These are phyloP conservation scores for Drosophila tristis DNA, from an alignment of 1,140 invertebrate species.

Conservation along the genomic window DNA sequence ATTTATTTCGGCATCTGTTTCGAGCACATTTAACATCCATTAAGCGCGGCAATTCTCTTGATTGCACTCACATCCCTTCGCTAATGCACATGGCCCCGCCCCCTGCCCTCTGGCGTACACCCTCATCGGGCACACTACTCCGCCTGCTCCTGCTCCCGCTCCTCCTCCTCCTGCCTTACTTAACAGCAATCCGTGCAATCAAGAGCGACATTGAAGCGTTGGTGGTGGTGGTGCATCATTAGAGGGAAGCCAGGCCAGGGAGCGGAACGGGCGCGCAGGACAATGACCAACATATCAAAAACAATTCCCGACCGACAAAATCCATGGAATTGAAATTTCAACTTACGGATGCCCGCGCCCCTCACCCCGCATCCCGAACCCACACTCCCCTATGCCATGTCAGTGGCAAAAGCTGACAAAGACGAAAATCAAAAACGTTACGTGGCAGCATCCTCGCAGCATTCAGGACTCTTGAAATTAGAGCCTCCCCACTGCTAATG, in stretches of 20 bases:
- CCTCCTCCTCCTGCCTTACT: constrained; percentile 7
- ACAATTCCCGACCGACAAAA: constrained; percentile 69
- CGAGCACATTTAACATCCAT: constrained; percentile 81
- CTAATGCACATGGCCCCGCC: constrained; percentile 19
- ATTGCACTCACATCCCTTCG: constrained; percentile 65
- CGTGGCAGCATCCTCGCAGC: constrained; percentile 62
- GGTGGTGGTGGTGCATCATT: too few species aligned
- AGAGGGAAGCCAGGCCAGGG: too few species aligned
- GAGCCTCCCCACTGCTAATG: constrained; percentile 80
- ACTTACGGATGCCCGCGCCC: constrained; percentile 49
- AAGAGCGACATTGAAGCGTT: constrained; percentile 33
- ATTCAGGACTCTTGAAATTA: constrained; percentile 71
- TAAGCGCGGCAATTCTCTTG: constrained; percentile 77
- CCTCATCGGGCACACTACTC: constrained; percentile 7
- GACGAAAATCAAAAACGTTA: constrained; percentile 75
- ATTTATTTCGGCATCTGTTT: constrained; percentile 82
- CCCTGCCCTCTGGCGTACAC: constrained; percentile 6
- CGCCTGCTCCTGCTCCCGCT: constrained; percentile 8
- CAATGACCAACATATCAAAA: constrained; percentile 73
- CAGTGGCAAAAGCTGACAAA: constrained; percentile 70
- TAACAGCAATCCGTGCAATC: constrained; percentile 15
- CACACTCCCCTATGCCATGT: constrained; percentile 9
- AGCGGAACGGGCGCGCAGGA: constrained; percentile 32
- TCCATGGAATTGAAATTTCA: constrained; percentile 83
- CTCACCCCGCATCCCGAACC: not conserved